Percentiles rank a stretch among this genome's conserved stretches.
Evolutionary conservation across 1,140 invertebrate genomes (phyloP).

Genomic region (Cyclargus thomasi): DNA sequence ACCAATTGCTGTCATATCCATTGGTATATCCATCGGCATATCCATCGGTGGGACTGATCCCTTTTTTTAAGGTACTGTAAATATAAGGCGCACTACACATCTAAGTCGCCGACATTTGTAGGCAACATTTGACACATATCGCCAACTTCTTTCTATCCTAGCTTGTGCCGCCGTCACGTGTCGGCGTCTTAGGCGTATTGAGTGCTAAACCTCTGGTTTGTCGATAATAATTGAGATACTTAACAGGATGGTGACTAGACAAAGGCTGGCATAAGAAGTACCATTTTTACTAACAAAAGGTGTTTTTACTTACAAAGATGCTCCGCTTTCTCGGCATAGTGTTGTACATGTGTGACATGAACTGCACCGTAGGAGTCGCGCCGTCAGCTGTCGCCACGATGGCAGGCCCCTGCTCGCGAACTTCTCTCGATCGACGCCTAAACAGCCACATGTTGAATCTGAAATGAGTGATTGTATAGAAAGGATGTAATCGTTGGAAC

Average conservation of each 20-base stretch:
- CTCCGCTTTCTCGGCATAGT: conserved; percentile 30
- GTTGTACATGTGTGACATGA: conserved; percentile 32
- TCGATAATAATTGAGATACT: neutral
- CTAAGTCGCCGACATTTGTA: no score
- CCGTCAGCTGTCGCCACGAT: conserved; percentile 31
- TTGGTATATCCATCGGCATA: no score
- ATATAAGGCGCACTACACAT: no score
- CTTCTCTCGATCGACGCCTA: conserved; percentile 10
- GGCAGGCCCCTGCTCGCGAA: conserved; percentile 21
- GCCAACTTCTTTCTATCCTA: no score
- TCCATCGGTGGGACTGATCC: no score
- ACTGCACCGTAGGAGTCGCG: conserved; percentile 25
- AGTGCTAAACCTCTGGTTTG: no score
- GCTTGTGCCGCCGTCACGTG: no score
- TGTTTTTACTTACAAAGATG: conserved; percentile 27
- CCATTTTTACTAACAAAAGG: neutral
- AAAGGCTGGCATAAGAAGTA: neutral
- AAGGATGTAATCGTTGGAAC: neutral
- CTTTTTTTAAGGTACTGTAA: no score
- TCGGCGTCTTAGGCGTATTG: no score
- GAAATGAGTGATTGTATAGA: conserved; percentile 19
- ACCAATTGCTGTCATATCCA: no score
- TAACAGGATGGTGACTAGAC: no score
- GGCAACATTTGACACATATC: no score
- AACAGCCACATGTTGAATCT: conserved; percentile 31